Evolutionary conservation across 2,888 invertebrate species (phyloP).

Genomic region (Epistrophe grossulariae): DNA sequence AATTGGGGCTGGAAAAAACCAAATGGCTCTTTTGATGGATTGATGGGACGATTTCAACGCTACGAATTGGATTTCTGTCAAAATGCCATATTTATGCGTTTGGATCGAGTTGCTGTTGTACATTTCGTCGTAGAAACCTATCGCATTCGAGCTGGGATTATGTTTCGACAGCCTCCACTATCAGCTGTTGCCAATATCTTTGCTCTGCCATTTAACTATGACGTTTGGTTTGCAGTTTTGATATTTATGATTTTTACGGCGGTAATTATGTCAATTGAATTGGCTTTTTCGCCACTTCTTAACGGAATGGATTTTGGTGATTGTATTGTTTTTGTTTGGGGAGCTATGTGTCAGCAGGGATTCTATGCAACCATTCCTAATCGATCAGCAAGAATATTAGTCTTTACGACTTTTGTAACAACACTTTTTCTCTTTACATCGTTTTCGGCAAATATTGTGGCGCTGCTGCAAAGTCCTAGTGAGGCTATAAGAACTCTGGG

Average conservation of each 20-base stretch:
- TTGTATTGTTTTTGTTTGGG: conserved; percentile 85
- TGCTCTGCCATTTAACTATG: conserved; percentile 85
- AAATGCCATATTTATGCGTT: conserved; percentile 85
- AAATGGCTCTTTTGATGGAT: conserved; percentile 86
- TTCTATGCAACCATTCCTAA: conserved; percentile 84
- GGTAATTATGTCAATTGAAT: conserved; percentile 79
- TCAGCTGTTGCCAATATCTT: conserved; percentile 87
- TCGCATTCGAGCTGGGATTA: conserved; percentile 85
- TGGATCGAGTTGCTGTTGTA: conserved; percentile 85
- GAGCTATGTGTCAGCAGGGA: conserved; percentile 87
- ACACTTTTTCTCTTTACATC: conserved; percentile 87
- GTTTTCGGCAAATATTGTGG: conserved; percentile 88
- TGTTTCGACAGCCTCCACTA: conserved; percentile 87
- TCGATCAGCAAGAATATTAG: conserved; percentile 85
- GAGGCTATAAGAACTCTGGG: conserved; percentile 85
- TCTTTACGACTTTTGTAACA: conserved; percentile 85
- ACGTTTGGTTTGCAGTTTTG: conserved; percentile 85
- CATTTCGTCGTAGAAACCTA: conserved; percentile 86
- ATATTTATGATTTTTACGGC: conserved; percentile 80
- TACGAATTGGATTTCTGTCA: conserved; percentile 85
- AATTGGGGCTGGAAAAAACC: conserved; percentile 85
- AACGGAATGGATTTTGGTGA: conserved; percentile 83
- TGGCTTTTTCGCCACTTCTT: conserved; percentile 78
- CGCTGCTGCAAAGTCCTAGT: conserved; percentile 87
- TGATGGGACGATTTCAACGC: conserved; percentile 86